Evolutionary conservation across 92 coral and sea anemone species (phyloP).

Genomic region (Virgularia gustaviana): DNA sequence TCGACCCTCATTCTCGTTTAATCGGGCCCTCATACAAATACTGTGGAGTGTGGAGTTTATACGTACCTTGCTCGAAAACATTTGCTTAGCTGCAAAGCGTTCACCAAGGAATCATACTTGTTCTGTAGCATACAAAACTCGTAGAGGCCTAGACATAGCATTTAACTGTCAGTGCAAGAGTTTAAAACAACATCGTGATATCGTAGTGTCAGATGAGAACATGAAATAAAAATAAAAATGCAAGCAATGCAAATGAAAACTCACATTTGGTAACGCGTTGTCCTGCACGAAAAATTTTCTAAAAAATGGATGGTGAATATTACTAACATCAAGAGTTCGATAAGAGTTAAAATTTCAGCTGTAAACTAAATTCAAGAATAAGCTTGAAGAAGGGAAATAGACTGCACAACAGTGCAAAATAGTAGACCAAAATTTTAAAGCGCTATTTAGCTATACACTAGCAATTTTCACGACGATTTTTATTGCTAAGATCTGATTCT

Average conservation of each 20-base stretch:
- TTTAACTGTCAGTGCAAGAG: not conserved
- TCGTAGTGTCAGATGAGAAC: too few relatives aligned
- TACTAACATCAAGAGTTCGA: not conserved
- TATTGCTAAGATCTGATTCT: too few relatives aligned
- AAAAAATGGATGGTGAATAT: not conserved
- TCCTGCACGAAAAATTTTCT: conserved; percentile 98
- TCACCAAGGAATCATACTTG: conserved; percentile 65
- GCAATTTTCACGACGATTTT: too few relatives aligned
- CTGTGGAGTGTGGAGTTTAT: not conserved
- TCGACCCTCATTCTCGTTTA: too few relatives aligned
- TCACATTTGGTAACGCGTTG: conserved; percentile 95
- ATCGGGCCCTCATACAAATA: not conserved
- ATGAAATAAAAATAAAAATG: not conserved
- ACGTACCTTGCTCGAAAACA: conserved; percentile 83
- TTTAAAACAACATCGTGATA: too few relatives aligned
- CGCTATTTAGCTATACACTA: too few relatives aligned
- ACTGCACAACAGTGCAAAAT: too few relatives aligned
- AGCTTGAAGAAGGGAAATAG: too few relatives aligned
- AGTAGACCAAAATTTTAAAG: too few relatives aligned
- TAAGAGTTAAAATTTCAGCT: too few relatives aligned
- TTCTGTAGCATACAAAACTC: conserved; percentile 73
- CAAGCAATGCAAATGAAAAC: conserved; percentile 30
- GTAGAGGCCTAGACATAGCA: conserved; percentile 61
- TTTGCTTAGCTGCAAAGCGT: conserved; percentile 74
- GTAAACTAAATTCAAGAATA: too few relatives aligned